Evolutionary conservation across 2,797 vertebrate genomes (phyloP), one percentile per base, ranked within the genome.

Genomic region (Lepus oiostolus): DNA sequence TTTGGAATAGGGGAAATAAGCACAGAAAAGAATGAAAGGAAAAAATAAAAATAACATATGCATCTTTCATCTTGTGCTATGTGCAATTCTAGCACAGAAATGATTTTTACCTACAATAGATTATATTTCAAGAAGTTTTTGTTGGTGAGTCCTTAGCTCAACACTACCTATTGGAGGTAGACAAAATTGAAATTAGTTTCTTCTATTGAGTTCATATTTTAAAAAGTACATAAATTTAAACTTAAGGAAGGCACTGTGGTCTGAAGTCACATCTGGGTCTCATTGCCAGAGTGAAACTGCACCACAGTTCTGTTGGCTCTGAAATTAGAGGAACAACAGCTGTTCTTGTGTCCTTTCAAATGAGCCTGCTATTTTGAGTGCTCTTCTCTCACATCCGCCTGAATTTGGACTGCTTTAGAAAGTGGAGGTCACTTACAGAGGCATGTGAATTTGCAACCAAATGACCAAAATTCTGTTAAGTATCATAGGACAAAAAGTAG

Each of bases 351-450:
- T 16, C 13, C 79, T 85, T 54, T 90, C 26, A 72, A 79, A 79
- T 22, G 24, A 52, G 24, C 28, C 70, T 62, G 22, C 30, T 17
- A 21, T 54, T 83, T 22, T 81, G 42, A 90, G 9, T 28, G 14
- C 3, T 85, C 58, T 47, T n/a, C 50, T 60, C 32, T 4, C n/a
- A 80, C 3, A 62, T 3, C 11, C 90, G 7, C 65, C 38, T 68
- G 47, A 87, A 47, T 72, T 77, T 16, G 70, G 70, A 60, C n/a
- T 52, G 77, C 42, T 76, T 91, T 65, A 62, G n/a, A 89, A 95
- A 91, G 85, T 32, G 1, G 21, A 83, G 10, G 11, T 85, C 68
- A 16, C 22, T 93, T 93, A 91, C 60, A 60, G 67, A 86, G 32
- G 58, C 16, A 7, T 32, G 54, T 62, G 9, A 58, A 24, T 1